Percentiles rank a stretch among this genome's conserved stretches.
phyloP scores from a whole-genome alignment of 2,888 invertebrate species.

The Apodemia duryi region DNA sequence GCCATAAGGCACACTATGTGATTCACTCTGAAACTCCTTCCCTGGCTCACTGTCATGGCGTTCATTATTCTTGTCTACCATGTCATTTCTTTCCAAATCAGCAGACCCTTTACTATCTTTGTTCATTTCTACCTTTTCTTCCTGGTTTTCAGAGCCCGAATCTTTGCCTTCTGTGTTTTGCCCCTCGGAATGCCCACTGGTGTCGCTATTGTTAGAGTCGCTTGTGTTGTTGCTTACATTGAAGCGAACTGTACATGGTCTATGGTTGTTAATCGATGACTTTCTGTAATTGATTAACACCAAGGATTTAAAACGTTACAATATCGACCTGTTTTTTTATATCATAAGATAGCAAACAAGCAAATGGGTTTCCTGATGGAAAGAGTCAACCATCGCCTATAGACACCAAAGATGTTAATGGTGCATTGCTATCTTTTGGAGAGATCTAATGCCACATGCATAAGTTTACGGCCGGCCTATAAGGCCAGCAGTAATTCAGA shows the following conservation, averaged over 20 bases:
- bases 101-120: neutral
- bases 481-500: no score
- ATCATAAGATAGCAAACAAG: no score
- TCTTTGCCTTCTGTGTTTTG: constrained; percentile 31
- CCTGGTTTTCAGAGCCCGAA: constrained; percentile 27
- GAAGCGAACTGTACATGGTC: constrained; percentile 52
- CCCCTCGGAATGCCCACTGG: constrained; percentile 43
- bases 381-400: no score
- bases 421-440: no score
- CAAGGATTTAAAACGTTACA: no score
- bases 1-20: constrained; percentile 15
- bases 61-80: constrained; percentile 16
- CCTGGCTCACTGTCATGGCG: constrained; percentile 6
- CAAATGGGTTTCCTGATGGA: no score
- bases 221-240: constrained; percentile 43
- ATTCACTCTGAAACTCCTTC: neutral
- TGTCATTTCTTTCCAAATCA: constrained; percentile 2
- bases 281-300: constrained; percentile 37
- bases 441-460: no score
- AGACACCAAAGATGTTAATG: no score
- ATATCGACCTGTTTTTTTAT: no score
- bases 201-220: constrained; percentile 57
- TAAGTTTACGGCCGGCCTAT: no score
- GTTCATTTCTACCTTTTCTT: constrained; percentile 21
- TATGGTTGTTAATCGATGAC: constrained; percentile 40